Evolutionary conservation across 2,113 vertebrate species (phyloP).

Genomic region (Plotosus lineatus): DNA sequence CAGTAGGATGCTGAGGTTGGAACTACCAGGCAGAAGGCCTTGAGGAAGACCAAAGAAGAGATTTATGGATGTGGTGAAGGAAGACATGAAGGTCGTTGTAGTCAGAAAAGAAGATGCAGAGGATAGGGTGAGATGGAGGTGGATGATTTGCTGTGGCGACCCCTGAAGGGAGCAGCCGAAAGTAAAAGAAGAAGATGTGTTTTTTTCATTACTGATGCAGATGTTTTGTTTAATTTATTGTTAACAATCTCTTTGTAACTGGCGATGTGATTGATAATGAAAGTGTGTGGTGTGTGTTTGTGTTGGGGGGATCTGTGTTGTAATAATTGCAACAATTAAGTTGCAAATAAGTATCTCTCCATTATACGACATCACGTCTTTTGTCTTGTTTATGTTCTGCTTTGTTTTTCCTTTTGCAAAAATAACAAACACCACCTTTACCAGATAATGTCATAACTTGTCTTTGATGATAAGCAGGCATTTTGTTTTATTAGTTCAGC

Average conservation of each 20-base stretch:
- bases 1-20: too few relatives aligned
- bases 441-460: slow-evolving; percentile 33
- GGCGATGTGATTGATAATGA: neutral
- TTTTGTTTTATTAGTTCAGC: slow-evolving; percentile 23
- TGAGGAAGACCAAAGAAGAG: too few relatives aligned
- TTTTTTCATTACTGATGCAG: neutral
- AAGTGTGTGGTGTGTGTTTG: neutral
- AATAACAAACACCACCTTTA: slow-evolving; percentile 35
- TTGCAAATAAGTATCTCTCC: slow-evolving; percentile 35
- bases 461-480: slow-evolving; percentile 24
- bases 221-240: neutral
- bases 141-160: too few relatives aligned
- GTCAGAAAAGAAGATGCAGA: too few relatives aligned
- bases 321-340: too few relatives aligned
- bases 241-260: slow-evolving; percentile 13
- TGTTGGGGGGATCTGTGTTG: slow-evolving; percentile 17
- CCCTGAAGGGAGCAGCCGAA: too few relatives aligned
- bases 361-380: neutral
- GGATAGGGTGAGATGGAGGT: too few relatives aligned
- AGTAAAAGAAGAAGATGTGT: too few relatives aligned
- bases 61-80: too few relatives aligned
- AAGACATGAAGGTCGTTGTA: too few relatives aligned
- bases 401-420: slow-evolving; percentile 3
- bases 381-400: neutral
- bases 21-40: too few relatives aligned